Base-by-base conservation (phyloP, 2,888 invertebrate species). In the Cecidostiba fungosa region DNA sequence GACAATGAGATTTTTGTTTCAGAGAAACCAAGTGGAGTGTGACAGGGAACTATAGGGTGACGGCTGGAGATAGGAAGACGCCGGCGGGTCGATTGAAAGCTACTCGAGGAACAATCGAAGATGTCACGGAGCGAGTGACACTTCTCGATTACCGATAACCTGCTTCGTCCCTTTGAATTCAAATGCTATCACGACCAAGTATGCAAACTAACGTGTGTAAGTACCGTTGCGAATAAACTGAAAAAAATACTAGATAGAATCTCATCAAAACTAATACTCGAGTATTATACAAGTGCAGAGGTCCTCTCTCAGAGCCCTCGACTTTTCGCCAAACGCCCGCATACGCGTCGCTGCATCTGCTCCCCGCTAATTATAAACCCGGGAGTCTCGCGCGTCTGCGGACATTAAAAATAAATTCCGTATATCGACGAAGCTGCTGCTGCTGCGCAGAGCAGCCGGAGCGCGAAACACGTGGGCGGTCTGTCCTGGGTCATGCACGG, bases 371-470 rank as follows among this genome's bases (percentile, higher is more conserved):
- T 84, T 84, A 84, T 80, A 84, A 84, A 76, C 84, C n/a, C n/a
- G n/a, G 54, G 54, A n/a, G 54, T 59, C 0, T n/a, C 59, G 26
- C 16, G 82, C 88, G 90, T 91, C 90, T 89, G 90, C 89, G 88
- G 72, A 90, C 90, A 92, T 91, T 91, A 50, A 84, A 84, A 80
- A 80, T 80, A 80, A 80, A 23, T 23, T 59, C 23, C 5, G 70
- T 32, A 10, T 47, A 73, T 90, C 87, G 87, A 89, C 88, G 90
- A 91, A 90, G 54, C n/a, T 59, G 70, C 32, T 19, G 72, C 72
- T 66, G 29, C 39, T 19, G 47, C 4, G 5, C 19, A 6, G 66
- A 26, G 32, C 36, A 19, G 69, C 5, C 32, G 26, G 54, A 47
- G 59, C n/a, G 59, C 54, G 83, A 87, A 81, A 76, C 84, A 82